Evolutionary conservation across 2,888 invertebrate species (phyloP).

Genomic region (Dichetophora obliterata): DNA sequence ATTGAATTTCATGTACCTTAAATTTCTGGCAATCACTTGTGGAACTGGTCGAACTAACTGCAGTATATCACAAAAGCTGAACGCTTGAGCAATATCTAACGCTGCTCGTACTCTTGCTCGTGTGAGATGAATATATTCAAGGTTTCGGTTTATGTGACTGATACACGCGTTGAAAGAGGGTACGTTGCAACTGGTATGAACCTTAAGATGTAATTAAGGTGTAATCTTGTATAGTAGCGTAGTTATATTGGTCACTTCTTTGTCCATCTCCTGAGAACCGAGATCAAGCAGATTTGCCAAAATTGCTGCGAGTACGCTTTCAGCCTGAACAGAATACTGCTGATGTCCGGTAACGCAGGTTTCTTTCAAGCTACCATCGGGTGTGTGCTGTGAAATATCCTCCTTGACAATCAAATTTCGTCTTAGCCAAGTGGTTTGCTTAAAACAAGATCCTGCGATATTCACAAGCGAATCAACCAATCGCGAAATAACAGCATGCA

Average conservation of each 20-base stretch:
- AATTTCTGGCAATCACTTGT: conserved; percentile 89
- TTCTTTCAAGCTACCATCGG: no score
- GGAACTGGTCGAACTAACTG: conserved; percentile 88
- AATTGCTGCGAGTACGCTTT: no score
- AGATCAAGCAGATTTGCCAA: no score
- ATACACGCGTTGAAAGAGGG: conserved; percentile 86
- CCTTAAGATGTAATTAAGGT: conserved; percentile 87
- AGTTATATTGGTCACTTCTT: no score
- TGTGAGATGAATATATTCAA: conserved; percentile 85
- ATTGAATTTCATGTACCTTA: conserved; percentile 77
- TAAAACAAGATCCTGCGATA: conserved; percentile 90
- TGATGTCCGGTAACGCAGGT: no score
- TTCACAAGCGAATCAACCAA: conserved; percentile 85
- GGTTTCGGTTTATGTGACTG: conserved; percentile 82
- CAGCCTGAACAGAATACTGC: no score
- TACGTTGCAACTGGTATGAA: conserved; percentile 84
- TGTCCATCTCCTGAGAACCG: no score
- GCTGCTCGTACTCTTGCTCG: conserved; percentile 88
- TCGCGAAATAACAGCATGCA: conserved; percentile 82
- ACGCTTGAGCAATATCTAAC: no score
- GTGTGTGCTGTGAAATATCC: no score
- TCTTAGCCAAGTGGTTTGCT: conserved; percentile 93
- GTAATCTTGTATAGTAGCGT: conserved; percentile 89
- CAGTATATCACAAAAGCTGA: conserved; percentile 88
- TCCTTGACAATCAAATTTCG: no score